Percentiles rank a stretch among this genome's conserved stretches.
phyloP scores from a whole-genome alignment of 2,113 vertebrate species.

The Barnardius zonarius region DNA sequence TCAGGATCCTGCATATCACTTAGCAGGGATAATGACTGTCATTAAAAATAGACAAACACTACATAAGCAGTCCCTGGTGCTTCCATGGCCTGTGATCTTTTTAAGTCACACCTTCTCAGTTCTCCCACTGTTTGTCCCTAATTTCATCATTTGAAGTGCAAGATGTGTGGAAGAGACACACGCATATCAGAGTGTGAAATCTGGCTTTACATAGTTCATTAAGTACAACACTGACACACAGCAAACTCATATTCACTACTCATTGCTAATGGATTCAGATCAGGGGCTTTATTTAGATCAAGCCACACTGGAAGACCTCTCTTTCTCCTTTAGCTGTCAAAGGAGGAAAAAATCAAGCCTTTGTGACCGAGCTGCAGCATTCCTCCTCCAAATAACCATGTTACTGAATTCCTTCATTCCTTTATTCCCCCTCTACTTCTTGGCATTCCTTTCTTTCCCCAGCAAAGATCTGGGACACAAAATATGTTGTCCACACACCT shows the following conservation, averaged over 20 bases:
- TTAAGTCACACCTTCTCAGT: not conserved
- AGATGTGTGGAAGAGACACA: accelerated
- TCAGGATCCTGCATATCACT: not conserved
- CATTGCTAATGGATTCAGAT: not conserved
- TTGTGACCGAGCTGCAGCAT: accelerated
- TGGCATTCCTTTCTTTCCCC: not conserved
- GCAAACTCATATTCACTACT: not conserved
- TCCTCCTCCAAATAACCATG: not conserved
- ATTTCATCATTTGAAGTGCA: accelerated
- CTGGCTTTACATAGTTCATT: not conserved
- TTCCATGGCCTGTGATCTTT: not conserved
- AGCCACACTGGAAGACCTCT: not conserved
- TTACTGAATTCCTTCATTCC: not conserved
- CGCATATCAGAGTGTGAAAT: not conserved
- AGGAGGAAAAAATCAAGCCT: not conserved
- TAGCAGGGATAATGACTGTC: not conserved
- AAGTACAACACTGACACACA: not conserved
- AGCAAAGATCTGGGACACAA: not conserved
- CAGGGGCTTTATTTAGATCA: not conserved
- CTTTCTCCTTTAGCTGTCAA: not conserved
- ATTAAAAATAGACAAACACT: not conserved
- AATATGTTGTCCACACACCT: not conserved
- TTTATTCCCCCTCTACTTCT: not conserved
- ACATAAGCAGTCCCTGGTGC: accelerated
- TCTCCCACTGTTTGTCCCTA: not conserved